phyloP scores from a whole-genome alignment of 2,113 vertebrate species.

The Myiagra hebetior region DNA sequence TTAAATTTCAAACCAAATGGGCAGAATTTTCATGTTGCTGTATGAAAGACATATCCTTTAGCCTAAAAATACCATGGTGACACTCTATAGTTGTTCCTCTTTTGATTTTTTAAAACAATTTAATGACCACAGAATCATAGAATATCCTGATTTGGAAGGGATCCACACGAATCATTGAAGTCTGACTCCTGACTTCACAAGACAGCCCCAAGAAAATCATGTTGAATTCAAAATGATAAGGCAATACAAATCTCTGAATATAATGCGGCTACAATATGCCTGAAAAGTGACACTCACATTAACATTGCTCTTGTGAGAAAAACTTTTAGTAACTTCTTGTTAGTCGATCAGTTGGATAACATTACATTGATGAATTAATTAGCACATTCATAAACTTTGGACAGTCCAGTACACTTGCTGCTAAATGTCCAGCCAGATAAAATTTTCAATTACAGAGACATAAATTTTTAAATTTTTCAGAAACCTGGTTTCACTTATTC shows the following conservation, averaged over 20 bases:
- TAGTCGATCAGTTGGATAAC: neutral
- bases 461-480: neutral
- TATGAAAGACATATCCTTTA: neutral
- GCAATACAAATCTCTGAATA: neutral
- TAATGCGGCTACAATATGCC: neutral
- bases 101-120: neutral
- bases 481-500: neutral
- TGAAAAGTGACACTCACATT: neutral
- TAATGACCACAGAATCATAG: neutral
- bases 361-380: neutral
- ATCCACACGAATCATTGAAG: neutral
- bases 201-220: neutral
- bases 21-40: neutral
- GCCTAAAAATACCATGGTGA: neutral
- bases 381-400: neutral
- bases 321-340: neutral
- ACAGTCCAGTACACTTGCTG: neutral
- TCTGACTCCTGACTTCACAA: neutral
- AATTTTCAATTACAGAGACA: neutral
- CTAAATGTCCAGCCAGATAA: neutral
- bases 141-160: neutral
- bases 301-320: neutral
- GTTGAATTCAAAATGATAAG: neutral
- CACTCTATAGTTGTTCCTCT: neutral
- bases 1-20: neutral